Base-by-base conservation (phyloP, 2,888 invertebrate species). In the Lysandra coridon region DNA sequence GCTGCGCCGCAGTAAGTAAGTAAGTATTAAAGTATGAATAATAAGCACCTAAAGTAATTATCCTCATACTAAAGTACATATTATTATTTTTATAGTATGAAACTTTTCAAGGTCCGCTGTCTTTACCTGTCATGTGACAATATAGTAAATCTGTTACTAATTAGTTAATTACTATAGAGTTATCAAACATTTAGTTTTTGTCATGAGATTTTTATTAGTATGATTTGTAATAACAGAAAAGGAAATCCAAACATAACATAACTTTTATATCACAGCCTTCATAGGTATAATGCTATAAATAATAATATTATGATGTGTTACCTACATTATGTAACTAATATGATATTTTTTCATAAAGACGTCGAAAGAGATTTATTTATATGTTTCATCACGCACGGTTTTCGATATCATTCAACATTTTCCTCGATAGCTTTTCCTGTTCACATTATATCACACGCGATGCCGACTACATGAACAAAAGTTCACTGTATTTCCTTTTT, bases 301-400 rank as follows among this genome's bases (percentile, higher is more conserved):
- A 44, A 44, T 44, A 49, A 10, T 40, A 40, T 40, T 14, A 17
- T 12, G 12, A 37, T 23, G 69, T 37, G 69, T 69, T 64, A 37
- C 69, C 37, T 64, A 37, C 69, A 69, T 64, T 64, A 64, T 37
- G 33, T 33, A 37, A 69, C 33, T 69, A 69, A 37, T 37, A 37
- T 69, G 69, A 69, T 69, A 33, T 69, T 33, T 37, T 69, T 69
- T 69, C 69, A 69, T 69, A 37, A 69, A 69, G 69, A 69, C 69
- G 33, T 69, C 69, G 69, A 69, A 37, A 64, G 33, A 69, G 69
- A 69, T 33, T 69, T 37, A 69, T 33, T 69, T 37, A 69, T 69
- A 33, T 33, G 5, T 69, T 37, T 69, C 69, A 69, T 69, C 69
- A 69, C 69, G 69, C 69, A 69, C 33, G 69, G 33, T 30, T 37